A percentile compares a stretch with the other conserved stretches of the same genome.
phyloP scores from a whole-genome alignment of 1,140 invertebrate species.

The Sminthurinus signatus region DNA sequence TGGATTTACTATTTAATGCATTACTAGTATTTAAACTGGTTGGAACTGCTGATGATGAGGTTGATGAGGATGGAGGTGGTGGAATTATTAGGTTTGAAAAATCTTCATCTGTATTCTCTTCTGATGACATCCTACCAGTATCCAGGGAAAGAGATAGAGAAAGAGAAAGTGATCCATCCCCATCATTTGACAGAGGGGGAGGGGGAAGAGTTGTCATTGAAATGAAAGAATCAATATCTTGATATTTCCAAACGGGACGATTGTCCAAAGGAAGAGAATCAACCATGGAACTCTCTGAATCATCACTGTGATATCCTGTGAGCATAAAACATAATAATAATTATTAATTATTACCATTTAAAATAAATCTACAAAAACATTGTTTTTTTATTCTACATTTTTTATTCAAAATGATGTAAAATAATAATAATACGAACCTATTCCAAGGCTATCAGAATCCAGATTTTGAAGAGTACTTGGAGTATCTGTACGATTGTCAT shows the following conservation, averaged over 20 bases:
- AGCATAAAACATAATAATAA: too few relatives aligned
- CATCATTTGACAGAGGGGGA: conserved; percentile 44
- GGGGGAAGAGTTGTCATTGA: conserved; percentile 74
- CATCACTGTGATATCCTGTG: conserved; percentile 5
- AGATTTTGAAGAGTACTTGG: conserved; percentile 8
- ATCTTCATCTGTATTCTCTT: background rate
- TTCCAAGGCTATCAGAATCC: conserved; percentile 8
- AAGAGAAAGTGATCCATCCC: background rate
- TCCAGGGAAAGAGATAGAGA: background rate
- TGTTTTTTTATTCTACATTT: too few relatives aligned
- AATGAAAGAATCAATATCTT: conserved; percentile 70
- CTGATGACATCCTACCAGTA: too few relatives aligned
- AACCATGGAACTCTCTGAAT: conserved; percentile 6
- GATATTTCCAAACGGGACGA: conserved; percentile 30
- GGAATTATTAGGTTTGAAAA: conserved; percentile 50
- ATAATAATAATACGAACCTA: background rate
- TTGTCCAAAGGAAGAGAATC: conserved; percentile 4
- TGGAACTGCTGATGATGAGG: conserved; percentile 27
- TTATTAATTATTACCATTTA: too few relatives aligned
- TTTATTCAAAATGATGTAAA: too few relatives aligned
- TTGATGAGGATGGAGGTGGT: conserved; percentile 44
- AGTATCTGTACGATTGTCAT: conserved; percentile 1
- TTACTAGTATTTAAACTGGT: conserved; percentile 46
- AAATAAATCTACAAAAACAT: too few relatives aligned
- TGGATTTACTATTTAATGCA: conserved; percentile 68